A percentile compares a stretch with the other conserved stretches of the same genome.
These are phyloP conservation scores for Stenurella melanura DNA, from an alignment of 2,888 invertebrate genomes.

Conservation along the genomic window DNA sequence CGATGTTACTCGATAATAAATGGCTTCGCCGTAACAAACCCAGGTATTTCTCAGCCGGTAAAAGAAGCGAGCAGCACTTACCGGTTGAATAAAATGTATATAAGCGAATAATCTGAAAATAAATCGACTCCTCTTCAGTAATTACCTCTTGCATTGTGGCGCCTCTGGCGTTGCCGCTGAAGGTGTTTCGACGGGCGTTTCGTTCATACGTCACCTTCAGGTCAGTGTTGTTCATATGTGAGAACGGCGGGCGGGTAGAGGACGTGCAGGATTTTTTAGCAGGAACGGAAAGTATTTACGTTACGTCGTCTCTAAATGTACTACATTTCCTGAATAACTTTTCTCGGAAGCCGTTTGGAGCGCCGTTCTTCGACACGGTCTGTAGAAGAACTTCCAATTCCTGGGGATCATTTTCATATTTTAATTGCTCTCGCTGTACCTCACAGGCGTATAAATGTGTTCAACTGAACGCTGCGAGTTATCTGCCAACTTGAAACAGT, in stretches of 20 bases:
- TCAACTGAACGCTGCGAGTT: conserved; percentile 4
- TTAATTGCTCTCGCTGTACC: conserved; percentile 46
- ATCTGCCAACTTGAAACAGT: background rate
- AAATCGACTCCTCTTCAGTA: conserved; percentile 54
- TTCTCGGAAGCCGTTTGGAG: conserved; percentile 50
- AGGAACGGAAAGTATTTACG: conserved; percentile 43
- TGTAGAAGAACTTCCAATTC: conserved; percentile 48
- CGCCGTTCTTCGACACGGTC: conserved; percentile 51
- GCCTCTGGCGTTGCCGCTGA: background rate
- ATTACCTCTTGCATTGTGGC: conserved; percentile 24
- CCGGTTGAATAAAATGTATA: conserved; percentile 55
- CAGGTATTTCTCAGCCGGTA: conserved; percentile 47
- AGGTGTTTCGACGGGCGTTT: conserved; percentile 3
- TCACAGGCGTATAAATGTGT: conserved; percentile 16
- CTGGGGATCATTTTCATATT: conserved; percentile 54
- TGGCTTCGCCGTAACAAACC: conserved; percentile 50
- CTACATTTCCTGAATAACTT: conserved; percentile 57
- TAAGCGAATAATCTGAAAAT: conserved; percentile 59
- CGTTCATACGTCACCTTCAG: conserved; percentile 21
- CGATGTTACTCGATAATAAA: conserved; percentile 48
- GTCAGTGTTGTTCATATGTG: background rate
- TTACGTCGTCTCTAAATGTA: conserved; percentile 48
- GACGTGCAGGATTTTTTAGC: conserved; percentile 39
- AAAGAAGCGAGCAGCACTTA: conserved; percentile 51
- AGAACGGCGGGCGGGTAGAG: background rate